A percentile compares a stretch with the other conserved stretches of the same genome.
phyloP scores from a whole-genome alignment of 2,888 invertebrate genomes.

The Agriopis leucophaearia region DNA sequence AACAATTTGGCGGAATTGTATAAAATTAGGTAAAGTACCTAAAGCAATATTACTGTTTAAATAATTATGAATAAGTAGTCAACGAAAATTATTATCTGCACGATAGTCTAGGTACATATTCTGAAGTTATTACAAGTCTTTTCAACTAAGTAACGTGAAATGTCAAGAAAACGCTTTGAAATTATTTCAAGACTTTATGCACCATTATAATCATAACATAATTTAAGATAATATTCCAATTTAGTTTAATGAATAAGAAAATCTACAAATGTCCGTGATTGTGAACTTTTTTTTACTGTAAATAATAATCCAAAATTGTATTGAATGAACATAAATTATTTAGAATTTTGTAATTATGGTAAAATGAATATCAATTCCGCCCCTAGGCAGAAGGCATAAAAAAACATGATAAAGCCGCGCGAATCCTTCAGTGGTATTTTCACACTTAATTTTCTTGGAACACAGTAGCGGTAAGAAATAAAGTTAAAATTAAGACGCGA shows the following conservation, averaged over 20 bases:
- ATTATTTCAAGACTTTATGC: not conserved
- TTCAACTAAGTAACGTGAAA: not conserved
- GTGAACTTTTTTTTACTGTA: too few species aligned
- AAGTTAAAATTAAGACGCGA: constrained; percentile 86
- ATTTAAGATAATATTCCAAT: too few species aligned
- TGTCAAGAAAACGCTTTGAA: not conserved
- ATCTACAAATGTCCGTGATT: too few species aligned
- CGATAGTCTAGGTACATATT: not conserved
- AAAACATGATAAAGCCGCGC: constrained; percentile 62
- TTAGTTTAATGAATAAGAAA: too few species aligned
- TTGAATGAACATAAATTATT: not conserved
- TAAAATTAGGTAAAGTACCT: constrained; percentile 7
- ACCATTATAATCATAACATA: too few species aligned
- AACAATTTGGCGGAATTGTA: constrained; percentile 32
- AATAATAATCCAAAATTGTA: not conserved
- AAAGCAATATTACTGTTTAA: not conserved
- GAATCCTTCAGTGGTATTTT: constrained; percentile 79
- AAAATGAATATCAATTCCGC: constrained; percentile 23
- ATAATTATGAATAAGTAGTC: not conserved
- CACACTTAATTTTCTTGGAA: constrained; percentile 84
- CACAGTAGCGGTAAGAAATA: constrained; percentile 84
- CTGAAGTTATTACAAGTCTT: not conserved
- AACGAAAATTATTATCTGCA: not conserved
- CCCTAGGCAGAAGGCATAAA: constrained; percentile 49
- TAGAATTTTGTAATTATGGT: constrained; percentile 15